Evolutionary conservation across 2,888 invertebrate species (phyloP), one percentile per base, ranked within the genome.

Genomic region (Pachycephus smyrnensis): DNA sequence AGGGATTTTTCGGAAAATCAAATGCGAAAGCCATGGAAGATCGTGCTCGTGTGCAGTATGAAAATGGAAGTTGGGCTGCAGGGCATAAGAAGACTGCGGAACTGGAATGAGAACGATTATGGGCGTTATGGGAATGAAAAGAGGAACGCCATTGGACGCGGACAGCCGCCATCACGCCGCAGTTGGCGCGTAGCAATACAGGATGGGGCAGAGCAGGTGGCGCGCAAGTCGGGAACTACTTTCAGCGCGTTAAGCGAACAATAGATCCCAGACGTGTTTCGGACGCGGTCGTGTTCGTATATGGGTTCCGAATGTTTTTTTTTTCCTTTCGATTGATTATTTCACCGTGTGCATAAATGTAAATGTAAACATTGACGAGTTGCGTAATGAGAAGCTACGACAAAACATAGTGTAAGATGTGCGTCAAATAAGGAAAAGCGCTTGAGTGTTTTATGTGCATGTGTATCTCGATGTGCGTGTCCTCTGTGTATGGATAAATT

Each of bases 181-280:
- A 23, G 73, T 69, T 73, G 71, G 77, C 76, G 87, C 89, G 90
- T 68, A 90, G 80, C 81, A 77, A 89, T 87, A 90, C 87, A 84
- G 73, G 76, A 80, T 40, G 37, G 80, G 79, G 80, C 83, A 83
- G 80, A 85, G 86, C 87, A 87, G 88, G 87, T 91, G 91, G 37
- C 90, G 89, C 88, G 90, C 91, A 90, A 90, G 89, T 77, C 81
- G 80, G 79, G 90, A 85, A 91, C 91, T 91, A 91, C 91, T 92
- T 92, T 91, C 90, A 88, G 88, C 90, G 90, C 90, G 90, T 89
- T 88, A 88, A 87, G 88, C 88, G 89, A 91, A 92, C 91, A 92
- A 91, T 92, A 91, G 91, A 88, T 87, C 83, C 88, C 90, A 91
- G 91, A 91, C 89, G 90, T 91, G 90, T 89, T 90, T 89, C 87